These are phyloP conservation scores for Anomalospiza imberbis DNA, from an alignment of 2,797 vertebrate species.

Conservation along the genomic window DNA sequence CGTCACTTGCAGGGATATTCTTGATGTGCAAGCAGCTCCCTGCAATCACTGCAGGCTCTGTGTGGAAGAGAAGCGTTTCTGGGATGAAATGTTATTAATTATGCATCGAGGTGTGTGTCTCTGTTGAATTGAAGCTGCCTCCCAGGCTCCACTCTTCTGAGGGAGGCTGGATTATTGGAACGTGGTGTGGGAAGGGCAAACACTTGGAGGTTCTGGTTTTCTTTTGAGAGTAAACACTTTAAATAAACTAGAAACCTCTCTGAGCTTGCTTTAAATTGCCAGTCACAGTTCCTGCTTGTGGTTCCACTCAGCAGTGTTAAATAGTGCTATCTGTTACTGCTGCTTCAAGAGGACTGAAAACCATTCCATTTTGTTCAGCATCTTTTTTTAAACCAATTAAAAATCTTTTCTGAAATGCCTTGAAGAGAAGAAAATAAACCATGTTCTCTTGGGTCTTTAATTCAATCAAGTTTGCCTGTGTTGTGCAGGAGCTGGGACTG, in stretches of 20 bases:
- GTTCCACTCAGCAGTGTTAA: constrained; percentile 49
- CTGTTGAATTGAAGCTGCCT: constrained; percentile 50
- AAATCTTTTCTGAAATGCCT: constrained; percentile 73
- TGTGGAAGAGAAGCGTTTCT: constrained; percentile 39
- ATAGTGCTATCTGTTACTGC: constrained; percentile 55
- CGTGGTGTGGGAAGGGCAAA: constrained; percentile 48
- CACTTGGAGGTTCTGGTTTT: constrained; percentile 50
- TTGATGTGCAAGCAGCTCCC: constrained; percentile 39
- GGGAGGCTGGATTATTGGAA: constrained; percentile 12
- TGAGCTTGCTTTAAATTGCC: constrained; percentile 61
- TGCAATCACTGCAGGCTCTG: neutral
- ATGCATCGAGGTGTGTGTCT: constrained; percentile 28
- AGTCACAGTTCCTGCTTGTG: constrained; percentile 57
- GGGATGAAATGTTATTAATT: constrained; percentile 57
- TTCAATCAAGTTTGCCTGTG: constrained; percentile 73
- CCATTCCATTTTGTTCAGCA: constrained; percentile 68
- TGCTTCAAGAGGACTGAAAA: constrained; percentile 55
- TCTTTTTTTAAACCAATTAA: constrained; percentile 72
- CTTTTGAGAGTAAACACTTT: constrained; percentile 61
- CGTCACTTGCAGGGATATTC: neutral
- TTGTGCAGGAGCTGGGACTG: constrained; percentile 71
- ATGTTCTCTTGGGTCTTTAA: constrained; percentile 73
- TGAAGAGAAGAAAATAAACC: constrained; percentile 76
- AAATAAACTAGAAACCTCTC: constrained; percentile 46
- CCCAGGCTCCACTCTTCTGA: constrained; percentile 48